Percentiles rank a stretch among this genome's conserved stretches.
These are phyloP conservation scores for Anarrhichthys ocellatus DNA, from an alignment of 2,113 vertebrate species.

Conservation along the genomic window DNA sequence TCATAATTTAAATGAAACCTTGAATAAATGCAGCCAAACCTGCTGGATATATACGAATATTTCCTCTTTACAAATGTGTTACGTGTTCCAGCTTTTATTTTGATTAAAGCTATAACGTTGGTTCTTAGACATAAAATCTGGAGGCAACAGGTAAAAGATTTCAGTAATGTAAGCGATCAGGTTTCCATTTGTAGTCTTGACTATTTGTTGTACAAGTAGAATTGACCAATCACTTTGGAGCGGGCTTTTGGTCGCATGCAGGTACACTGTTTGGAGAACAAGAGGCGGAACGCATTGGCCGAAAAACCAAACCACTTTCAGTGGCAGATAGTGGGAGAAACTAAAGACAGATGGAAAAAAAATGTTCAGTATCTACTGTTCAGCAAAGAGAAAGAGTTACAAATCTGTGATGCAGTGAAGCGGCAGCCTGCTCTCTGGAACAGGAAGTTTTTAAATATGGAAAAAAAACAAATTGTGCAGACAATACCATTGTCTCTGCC, in stretches of 20 bases:
- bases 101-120: not conserved
- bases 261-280: not conserved
- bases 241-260: not conserved
- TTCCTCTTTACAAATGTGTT: not conserved
- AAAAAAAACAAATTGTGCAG: conserved; percentile 2
- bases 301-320: not conserved
- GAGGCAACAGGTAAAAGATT: not conserved
- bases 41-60: not conserved
- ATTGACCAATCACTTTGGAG: too few relatives aligned
- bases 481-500: not conserved
- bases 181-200: too few relatives aligned
- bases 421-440: conserved; percentile 12
- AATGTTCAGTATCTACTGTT: not conserved
- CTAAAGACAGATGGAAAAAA: not conserved
- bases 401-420: not conserved
- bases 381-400: conserved; percentile 5
- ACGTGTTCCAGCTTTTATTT: not conserved
- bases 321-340: not conserved
- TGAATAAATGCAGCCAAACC: not conserved
- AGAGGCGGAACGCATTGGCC: too few relatives aligned
- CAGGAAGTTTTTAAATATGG: conserved; percentile 36
- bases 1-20: not conserved
- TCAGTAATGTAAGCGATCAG: too few relatives aligned
- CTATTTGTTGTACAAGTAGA: too few relatives aligned
- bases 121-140: not conserved